A percentile compares a stretch with the other conserved stretches of the same genome.
These are phyloP conservation scores for Gastrophryne carolinensis DNA, from an alignment of 2,797 vertebrate species.

Conservation along the genomic window DNA sequence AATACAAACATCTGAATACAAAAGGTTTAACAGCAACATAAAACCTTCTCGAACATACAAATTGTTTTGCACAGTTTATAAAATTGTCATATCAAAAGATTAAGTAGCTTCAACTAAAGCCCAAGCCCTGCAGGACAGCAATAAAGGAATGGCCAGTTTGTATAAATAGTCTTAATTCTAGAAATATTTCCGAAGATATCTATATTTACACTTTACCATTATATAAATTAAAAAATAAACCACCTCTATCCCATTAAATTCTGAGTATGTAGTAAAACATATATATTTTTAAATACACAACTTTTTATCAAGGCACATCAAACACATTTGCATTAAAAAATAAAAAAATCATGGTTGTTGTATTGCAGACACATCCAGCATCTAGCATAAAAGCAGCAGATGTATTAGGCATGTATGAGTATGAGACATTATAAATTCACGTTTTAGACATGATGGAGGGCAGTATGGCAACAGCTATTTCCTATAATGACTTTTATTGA, in stretches of 20 bases:
- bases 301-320: conserved; percentile 21
- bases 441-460: not conserved
- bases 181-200: conserved; percentile 39
- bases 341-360: not conserved
- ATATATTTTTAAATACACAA: conserved; percentile 27
- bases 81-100: not conserved
- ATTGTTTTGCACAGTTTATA: not conserved
- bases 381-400: conserved; percentile 35
- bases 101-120: not conserved
- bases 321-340: not conserved
- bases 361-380: conserved; percentile 41
- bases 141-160: not conserved
- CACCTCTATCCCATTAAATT: conserved; percentile 44
- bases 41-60: not conserved
- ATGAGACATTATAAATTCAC: not conserved
- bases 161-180: conserved; percentile 21
- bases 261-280: conserved; percentile 30
- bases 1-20: conserved; percentile 5
- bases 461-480: not conserved
- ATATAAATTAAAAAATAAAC: conserved; percentile 53
- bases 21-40: not conserved
- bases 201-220: conserved; percentile 39
- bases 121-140: conserved; percentile 12
- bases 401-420: not conserved
- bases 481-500: not conserved